Evolutionary conservation across 2,888 invertebrate species (phyloP).

Genomic region (Platerodrilus igneus): DNA sequence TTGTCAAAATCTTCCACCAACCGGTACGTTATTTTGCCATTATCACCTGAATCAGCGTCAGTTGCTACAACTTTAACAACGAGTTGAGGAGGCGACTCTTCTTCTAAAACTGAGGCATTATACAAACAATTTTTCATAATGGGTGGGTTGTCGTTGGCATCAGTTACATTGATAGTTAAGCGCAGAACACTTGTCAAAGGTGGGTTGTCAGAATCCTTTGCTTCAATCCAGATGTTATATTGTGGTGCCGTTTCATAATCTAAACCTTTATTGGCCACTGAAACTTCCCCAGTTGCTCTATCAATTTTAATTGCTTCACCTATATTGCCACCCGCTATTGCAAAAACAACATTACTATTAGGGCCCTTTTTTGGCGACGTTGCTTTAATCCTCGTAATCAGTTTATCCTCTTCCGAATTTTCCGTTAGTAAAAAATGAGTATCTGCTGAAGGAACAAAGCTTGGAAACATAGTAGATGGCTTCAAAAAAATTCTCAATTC

Average conservation of each 20-base stretch:
- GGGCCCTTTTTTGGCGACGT: conserved; percentile 74
- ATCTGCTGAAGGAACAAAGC: conserved; percentile 65
- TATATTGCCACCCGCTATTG: conserved; percentile 90
- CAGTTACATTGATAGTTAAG: conserved; percentile 83
- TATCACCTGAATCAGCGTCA: conserved; percentile 83
- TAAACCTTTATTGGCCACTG: conserved; percentile 71
- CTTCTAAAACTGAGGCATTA: conserved; percentile 81
- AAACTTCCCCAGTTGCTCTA: conserved; percentile 71
- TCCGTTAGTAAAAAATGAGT: conserved; percentile 75
- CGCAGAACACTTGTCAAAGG: conserved; percentile 74
- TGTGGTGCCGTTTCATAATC: conserved; percentile 79
- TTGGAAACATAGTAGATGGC: conserved; percentile 74
- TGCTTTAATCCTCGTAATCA: conserved; percentile 73
- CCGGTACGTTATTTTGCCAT: conserved; percentile 78
- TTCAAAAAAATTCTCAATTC: conserved; percentile 74
- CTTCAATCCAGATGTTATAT: conserved; percentile 91
- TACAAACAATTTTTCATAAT: conserved; percentile 75
- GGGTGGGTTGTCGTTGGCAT: conserved; percentile 90
- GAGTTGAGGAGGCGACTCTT: conserved; percentile 74
- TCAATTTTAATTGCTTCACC: conserved; percentile 83
- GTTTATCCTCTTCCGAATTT: conserved; percentile 70
- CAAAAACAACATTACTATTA: conserved; percentile 66
- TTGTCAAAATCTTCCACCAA: conserved; percentile 71
- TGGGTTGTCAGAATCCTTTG: conserved; percentile 77
- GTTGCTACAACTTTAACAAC: conserved; percentile 72